Conservation (phyloP, 2,797 vertebrate species). For the Lindbergichthys nudifrons region DNA sequence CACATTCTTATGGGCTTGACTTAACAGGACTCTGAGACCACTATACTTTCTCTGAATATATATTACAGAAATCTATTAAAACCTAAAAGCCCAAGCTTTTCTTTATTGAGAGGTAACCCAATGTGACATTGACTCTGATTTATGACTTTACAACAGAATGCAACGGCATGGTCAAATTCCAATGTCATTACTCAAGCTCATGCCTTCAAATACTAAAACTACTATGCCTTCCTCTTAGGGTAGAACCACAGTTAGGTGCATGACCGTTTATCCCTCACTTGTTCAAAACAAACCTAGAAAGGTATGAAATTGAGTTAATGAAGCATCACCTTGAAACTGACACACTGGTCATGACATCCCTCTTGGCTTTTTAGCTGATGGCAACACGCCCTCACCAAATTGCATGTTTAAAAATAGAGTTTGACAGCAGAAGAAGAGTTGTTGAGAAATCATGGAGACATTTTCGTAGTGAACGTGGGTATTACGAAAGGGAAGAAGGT, state of each 20-base stretch:
- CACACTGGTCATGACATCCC: background rate
- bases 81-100: slow-evolving; percentile 41
- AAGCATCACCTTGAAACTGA: background rate
- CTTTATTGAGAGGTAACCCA: slow-evolving; percentile 15
- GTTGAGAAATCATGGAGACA: slow-evolving; percentile 17
- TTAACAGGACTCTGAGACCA: slow-evolving; percentile 41
- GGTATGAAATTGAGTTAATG: background rate
- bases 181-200: slow-evolving; percentile 33
- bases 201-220: slow-evolving; percentile 26
- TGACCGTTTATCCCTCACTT: slow-evolving; percentile 4
- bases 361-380: slow-evolving; percentile 15
- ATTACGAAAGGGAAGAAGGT: slow-evolving; percentile 36
- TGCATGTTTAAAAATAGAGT: background rate
- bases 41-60: too few relatives aligned
- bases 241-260: background rate
- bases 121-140: slow-evolving; percentile 47
- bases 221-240: background rate
- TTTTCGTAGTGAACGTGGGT: slow-evolving; percentile 7
- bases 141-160: slow-evolving; percentile 47
- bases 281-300: background rate
- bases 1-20: slow-evolving; percentile 20
- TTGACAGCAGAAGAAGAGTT: slow-evolving; percentile 23
- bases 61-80: too few relatives aligned
- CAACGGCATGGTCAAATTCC: slow-evolving; percentile 24
- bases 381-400: background rate